Evolutionary conservation across 2,113 vertebrate species (phyloP).

Genomic region (Azemiops feae): DNA sequence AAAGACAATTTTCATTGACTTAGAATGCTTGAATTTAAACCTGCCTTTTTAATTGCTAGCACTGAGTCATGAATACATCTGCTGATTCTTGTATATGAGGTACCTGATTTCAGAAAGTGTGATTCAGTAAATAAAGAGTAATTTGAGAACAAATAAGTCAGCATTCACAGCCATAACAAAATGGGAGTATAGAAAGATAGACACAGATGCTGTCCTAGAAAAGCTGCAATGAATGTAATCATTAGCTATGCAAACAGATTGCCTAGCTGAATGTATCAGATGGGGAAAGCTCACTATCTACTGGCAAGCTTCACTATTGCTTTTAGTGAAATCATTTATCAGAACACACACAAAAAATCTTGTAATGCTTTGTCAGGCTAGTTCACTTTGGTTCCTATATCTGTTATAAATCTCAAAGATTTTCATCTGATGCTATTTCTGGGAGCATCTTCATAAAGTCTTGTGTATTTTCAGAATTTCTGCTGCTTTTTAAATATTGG

Average conservation of each 20-base stretch:
- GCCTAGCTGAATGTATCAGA: slow-evolving; percentile 24
- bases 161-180: slow-evolving; percentile 4
- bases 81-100: not conserved
- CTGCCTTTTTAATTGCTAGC: not conserved
- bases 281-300: slow-evolving; percentile 26
- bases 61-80: slow-evolving; percentile 1
- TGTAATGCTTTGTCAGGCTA: not conserved
- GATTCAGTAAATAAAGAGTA: slow-evolving; percentile 15
- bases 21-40: not conserved
- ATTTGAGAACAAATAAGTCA: slow-evolving; percentile 2
- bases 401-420: not conserved
- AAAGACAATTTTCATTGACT: not conserved
- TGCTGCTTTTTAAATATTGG: not conserved
- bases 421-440: not conserved
- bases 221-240: slow-evolving; percentile 20
- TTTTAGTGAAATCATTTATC: slow-evolving; percentile 19
- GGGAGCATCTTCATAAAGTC: not conserved
- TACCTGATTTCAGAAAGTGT: not conserved
- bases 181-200: slow-evolving; percentile 3
- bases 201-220: slow-evolving; percentile 24
- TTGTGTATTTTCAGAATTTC: not conserved
- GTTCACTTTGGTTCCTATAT: not conserved
- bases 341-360: not conserved
- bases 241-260: slow-evolving; percentile 38
- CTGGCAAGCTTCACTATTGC: slow-evolving; percentile 8